Conservation (phyloP, 2,888 invertebrate species). For the Amiota minor region DNA sequence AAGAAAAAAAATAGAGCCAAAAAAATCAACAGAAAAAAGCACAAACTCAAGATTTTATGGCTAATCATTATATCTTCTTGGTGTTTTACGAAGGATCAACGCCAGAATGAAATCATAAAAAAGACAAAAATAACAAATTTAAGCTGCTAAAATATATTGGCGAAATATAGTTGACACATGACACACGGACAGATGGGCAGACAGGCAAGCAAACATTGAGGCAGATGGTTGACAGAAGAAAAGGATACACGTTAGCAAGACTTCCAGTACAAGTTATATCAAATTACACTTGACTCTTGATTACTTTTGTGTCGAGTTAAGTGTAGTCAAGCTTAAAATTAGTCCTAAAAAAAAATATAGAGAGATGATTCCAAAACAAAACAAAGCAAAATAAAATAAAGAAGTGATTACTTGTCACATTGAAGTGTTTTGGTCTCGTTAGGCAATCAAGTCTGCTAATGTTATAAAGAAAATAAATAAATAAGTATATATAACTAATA, state of each 20-base stretch:
- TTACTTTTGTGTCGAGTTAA: too few relatives aligned
- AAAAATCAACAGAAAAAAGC: neutral
- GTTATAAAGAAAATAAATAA: conserved; percentile 7
- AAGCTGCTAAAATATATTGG: conserved; percentile 20
- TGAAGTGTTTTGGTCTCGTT: conserved; percentile 3
- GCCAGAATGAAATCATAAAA: neutral
- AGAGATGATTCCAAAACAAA: too few relatives aligned
- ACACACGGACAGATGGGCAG: neutral
- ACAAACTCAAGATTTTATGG: conserved; percentile 13
- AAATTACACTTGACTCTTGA: too few relatives aligned
- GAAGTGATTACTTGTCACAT: neutral
- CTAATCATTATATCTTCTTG: conserved; percentile 14
- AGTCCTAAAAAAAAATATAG: neutral
- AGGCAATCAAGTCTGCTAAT: conserved; percentile 9
- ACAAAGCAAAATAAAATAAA: neutral
- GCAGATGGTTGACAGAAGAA: too few relatives aligned
- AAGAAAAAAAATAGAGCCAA: neutral
- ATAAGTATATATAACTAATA: neutral
- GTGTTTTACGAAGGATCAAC: neutral
- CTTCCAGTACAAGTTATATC: too few relatives aligned
- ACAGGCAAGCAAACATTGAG: too few relatives aligned
- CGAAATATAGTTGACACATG: conserved; percentile 22
- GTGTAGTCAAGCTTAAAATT: too few relatives aligned
- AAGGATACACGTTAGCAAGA: too few relatives aligned
- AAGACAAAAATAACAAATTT: neutral